These are phyloP conservation scores for Odontomyia ornata DNA, from an alignment of 2,888 invertebrate genomes.

Conservation along the genomic window DNA sequence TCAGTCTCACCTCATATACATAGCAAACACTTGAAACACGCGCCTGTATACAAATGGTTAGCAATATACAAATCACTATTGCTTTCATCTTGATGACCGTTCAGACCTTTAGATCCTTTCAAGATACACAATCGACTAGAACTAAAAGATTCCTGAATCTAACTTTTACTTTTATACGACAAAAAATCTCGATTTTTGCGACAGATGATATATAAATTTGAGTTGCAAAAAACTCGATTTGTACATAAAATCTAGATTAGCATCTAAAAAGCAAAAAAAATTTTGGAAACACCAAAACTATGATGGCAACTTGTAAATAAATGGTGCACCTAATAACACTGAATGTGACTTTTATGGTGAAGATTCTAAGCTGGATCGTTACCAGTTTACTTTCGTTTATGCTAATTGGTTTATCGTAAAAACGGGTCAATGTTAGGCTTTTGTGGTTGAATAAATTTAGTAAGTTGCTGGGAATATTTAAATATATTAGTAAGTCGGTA, in stretches of 20 bases:
- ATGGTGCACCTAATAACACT: neutral
- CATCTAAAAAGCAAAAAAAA: neutral
- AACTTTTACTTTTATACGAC: conserved; percentile 28
- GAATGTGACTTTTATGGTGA: neutral
- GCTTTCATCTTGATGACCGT: conserved; percentile 14
- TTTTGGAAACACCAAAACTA: neutral
- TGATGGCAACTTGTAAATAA: conserved; percentile 9
- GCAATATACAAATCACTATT: conserved; percentile 18
- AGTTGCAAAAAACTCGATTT: conserved; percentile 30
- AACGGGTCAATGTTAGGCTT: conserved; percentile 29
- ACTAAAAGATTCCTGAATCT: conserved; percentile 21
- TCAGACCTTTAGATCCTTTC: conserved; percentile 20
- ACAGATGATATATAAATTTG: conserved; percentile 12
- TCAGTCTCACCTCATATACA: conserved; percentile 18
- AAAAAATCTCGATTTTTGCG: conserved; percentile 19
- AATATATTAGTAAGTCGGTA: neutral
- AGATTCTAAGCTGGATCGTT: conserved; percentile 14
- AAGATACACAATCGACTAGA: conserved; percentile 38
- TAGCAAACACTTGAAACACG: conserved; percentile 37
- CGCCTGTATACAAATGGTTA: conserved; percentile 18
- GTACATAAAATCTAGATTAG: conserved; percentile 33
- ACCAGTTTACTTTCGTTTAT: conserved; percentile 41
- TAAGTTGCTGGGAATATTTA: neutral
- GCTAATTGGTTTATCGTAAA: neutral
- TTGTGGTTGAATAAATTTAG: neutral